Evolutionary conservation across 2,888 invertebrate species (phyloP).

Genomic region (Zygogramma bicolorata): DNA sequence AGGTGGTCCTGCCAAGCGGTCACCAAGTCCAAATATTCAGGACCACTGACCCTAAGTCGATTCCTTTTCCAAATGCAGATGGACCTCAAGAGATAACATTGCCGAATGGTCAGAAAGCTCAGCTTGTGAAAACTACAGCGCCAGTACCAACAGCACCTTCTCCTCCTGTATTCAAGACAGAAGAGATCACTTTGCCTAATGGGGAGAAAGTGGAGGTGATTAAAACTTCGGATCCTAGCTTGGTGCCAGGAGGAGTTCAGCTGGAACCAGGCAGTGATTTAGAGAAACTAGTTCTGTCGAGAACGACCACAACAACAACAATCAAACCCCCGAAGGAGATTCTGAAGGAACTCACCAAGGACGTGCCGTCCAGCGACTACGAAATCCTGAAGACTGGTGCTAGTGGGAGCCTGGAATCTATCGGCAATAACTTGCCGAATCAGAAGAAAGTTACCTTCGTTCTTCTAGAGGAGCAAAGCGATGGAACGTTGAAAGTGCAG

Average conservation of each 20-base stretch:
- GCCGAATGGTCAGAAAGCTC: conserved; percentile 79
- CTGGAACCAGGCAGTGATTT: conserved; percentile 65
- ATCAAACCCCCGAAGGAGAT: conserved; percentile 75
- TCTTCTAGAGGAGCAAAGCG: conserved; percentile 86
- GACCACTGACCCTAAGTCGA: conserved; percentile 45
- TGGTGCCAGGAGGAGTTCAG: conserved; percentile 68
- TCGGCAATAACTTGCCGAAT: conserved; percentile 73
- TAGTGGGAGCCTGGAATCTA: conserved; percentile 79
- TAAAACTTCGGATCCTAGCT: conserved; percentile 77
- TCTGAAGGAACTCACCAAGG: conserved; percentile 83
- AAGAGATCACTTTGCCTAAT: conserved; percentile 62
- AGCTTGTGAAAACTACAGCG: conserved; percentile 71
- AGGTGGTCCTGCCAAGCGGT: conserved; percentile 72
- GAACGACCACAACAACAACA: conserved; percentile 66
- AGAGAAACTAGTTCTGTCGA: conserved; percentile 63
- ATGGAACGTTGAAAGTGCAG: conserved; percentile 87
- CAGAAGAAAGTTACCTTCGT: conserved; percentile 89
- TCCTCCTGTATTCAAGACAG: conserved; percentile 48
- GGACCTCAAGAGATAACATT: conserved; percentile 78
- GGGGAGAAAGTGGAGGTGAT: conserved; percentile 63
- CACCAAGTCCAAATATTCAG: conserved; percentile 78
- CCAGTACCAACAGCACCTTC: conserved; percentile 40
- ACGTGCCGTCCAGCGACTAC: conserved; percentile 82
- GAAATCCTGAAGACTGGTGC: conserved; percentile 83
- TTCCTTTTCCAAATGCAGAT: conserved; percentile 61